Evolutionary conservation across 1,140 invertebrate genomes (phyloP), one percentile per base, ranked within the genome.

Genomic region (Drosophila watanabei): DNA sequence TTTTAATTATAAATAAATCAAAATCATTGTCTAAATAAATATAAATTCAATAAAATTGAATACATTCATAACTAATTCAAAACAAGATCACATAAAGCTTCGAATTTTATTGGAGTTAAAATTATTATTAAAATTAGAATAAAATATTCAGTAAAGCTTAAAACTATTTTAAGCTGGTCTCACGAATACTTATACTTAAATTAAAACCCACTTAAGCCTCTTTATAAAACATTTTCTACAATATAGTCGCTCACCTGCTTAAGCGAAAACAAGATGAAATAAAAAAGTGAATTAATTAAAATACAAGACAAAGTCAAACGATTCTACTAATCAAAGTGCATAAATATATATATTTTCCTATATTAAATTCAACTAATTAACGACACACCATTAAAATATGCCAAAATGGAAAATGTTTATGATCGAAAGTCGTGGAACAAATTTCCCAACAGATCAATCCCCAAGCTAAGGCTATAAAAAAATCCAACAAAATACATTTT

Each of bases 361-460:
- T 51, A 60, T 73, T 43, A 33, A 71, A 71, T 43, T 54, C 20
- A 48, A 45, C 56, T 70, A 57, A 68, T 72, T 64, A 65, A 72
- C 30, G 51, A 79, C 43, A 58, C 30, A 46, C 33, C 37, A 62
- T 57, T 58, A 80, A 68, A 80, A 43, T 45, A 51, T 61, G 70
- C 54, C 54, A 73, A 73, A 51, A 51, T 73, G 54, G 24, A 32
- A 61, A 61, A 73, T 68, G 41, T 71, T 71, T 71, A 69, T 69
- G 68, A 71, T 69, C 39, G 68, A 71, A 57, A 71, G 68, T 48
- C 33, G 43, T 35, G 69, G n/a, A 72, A 73, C 70, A 73, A 73
- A 73, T 73, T 73, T 71, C 49, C 68, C 37, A 72, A 73, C 66
- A 51, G 54, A 60, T 73, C 66, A 60, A 72, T 72, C 46, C 49